phyloP scores from a whole-genome alignment of 1,140 invertebrate genomes.

The Danaus plexippus region DNA sequence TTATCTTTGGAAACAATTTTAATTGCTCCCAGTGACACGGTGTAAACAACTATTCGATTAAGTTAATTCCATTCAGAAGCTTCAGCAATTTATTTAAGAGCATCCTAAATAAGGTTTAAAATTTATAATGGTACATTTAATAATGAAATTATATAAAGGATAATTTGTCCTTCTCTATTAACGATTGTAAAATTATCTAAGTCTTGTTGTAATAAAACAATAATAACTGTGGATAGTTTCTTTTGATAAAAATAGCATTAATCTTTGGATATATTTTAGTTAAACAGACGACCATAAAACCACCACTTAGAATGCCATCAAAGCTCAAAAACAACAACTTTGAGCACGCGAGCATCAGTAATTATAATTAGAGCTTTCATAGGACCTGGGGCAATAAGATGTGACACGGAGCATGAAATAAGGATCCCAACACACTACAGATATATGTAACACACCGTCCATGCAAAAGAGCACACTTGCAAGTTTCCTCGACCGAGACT shows the following conservation, averaged over 20 bases:
- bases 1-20: conserved; percentile 67
- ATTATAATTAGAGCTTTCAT: conserved; percentile 55
- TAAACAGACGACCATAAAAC: conserved; percentile 7
- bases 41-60: conserved; percentile 72
- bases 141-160: no score
- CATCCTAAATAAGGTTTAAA: conserved; percentile 41
- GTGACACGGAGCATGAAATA: conserved; percentile 63
- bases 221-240: no score
- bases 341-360: conserved; percentile 55
- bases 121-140: conserved; percentile 5
- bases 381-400: conserved; percentile 61
- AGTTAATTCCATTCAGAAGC: conserved; percentile 60
- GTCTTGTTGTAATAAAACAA: no score
- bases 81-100: conserved; percentile 60
- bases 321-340: conserved; percentile 55
- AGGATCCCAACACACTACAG: conserved; percentile 28
- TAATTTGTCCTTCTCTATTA: no score
- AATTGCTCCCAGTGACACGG: conserved; percentile 67
- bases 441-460: conserved; percentile 33
- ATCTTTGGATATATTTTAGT: no score
- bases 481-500: conserved; percentile 29
- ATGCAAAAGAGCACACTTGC: conserved; percentile 47
- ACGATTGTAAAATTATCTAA: no score
- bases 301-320: conserved; percentile 21
- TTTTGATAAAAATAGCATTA: no score